Evolutionary conservation across 2,113 vertebrate species (phyloP).

Genomic region (Psettodes erumei): DNA sequence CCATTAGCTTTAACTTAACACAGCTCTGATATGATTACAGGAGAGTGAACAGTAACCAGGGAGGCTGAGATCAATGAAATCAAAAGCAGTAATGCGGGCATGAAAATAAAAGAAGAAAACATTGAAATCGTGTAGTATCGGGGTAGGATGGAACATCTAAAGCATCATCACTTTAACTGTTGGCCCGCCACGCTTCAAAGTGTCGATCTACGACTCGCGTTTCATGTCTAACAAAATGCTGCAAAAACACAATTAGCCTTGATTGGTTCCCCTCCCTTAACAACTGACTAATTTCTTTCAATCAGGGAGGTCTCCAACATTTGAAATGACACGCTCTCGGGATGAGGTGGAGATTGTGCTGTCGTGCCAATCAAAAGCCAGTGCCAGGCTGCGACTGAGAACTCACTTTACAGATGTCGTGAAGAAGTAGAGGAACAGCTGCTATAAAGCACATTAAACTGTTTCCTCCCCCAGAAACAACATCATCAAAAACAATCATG

Average conservation of each 20-base stretch:
- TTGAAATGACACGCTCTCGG: conserved; percentile 29
- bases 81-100: neutral
- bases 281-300: conserved; percentile 15
- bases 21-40: neutral
- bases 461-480: neutral
- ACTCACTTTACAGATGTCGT: neutral
- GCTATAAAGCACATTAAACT: neutral
- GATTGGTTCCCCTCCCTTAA: conserved; percentile 48
- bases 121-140: too few species aligned
- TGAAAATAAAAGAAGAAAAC: too few species aligned
- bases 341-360: neutral
- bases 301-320: conserved; percentile 34
- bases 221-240: conserved; percentile 1
- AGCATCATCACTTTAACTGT: neutral
- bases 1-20: neutral
- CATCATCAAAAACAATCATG: conserved; percentile 1
- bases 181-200: neutral
- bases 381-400: neutral
- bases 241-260: conserved; percentile 52
- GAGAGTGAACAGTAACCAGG: neutral
- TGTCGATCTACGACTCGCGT: neutral
- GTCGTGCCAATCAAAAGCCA: conserved; percentile 34
- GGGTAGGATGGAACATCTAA: too few species aligned
- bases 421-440: neutral
- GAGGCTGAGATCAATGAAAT: neutral